phyloP scores from a whole-genome alignment of 2,888 invertebrate genomes.

The Calameuta idolon region DNA sequence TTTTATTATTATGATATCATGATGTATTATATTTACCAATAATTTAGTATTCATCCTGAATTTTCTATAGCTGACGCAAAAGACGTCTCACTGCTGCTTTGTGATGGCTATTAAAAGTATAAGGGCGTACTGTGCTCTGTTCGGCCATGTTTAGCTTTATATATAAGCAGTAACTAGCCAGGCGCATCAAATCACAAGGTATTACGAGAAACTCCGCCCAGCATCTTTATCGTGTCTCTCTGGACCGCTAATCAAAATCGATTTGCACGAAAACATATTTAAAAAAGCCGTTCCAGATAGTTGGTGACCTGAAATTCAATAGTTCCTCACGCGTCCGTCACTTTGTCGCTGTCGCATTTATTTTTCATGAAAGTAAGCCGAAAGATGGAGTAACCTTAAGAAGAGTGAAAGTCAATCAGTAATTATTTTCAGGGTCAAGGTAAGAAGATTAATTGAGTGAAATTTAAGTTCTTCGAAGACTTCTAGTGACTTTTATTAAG shows the following conservation, averaged over 20 bases:
- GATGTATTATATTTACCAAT: slow-evolving; percentile 38
- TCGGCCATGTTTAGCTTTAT: slow-evolving; percentile 41
- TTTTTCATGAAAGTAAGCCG: background rate
- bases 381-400: background rate
- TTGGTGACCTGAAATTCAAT: slow-evolving; percentile 4
- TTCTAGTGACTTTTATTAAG: background rate
- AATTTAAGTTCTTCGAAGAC: background rate
- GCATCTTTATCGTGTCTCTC: background rate
- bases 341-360: background rate
- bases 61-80: background rate
- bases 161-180: slow-evolving; percentile 44
- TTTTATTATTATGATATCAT: background rate
- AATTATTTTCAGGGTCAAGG: background rate
- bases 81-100: background rate
- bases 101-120: background rate
- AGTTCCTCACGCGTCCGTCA: background rate
- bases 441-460: background rate
- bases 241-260: background rate
- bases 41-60: slow-evolving; percentile 40
- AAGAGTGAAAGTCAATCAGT: background rate
- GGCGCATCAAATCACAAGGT: slow-evolving; percentile 41
- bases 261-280: background rate
- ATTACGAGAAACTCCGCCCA: slow-evolving; percentile 48
- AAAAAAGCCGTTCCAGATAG: background rate
- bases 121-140: slow-evolving; percentile 33